Evolutionary conservation across 2,113 vertebrate species (phyloP).

Genomic region (Solenodon paradoxus): DNA sequence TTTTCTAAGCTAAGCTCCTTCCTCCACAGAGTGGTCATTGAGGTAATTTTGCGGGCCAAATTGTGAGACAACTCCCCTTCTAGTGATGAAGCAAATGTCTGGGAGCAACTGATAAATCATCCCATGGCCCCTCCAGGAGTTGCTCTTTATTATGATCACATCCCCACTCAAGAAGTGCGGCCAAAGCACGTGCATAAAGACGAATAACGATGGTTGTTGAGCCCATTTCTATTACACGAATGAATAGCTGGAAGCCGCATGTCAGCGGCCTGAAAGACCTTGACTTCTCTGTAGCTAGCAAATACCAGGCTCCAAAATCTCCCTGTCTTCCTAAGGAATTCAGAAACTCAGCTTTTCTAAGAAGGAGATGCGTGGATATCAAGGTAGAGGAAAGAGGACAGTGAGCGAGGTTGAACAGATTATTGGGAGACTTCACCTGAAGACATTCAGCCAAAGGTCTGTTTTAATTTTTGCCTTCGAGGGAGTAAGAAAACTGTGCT

Average conservation of each 20-base stretch:
- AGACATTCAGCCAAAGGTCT: not conserved
- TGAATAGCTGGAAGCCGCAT: not conserved
- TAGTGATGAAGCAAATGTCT: not conserved
- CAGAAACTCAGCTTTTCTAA: not conserved
- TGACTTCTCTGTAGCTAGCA: not conserved
- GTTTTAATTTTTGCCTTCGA: conserved; percentile 39
- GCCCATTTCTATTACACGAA: not conserved
- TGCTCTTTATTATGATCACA: not conserved
- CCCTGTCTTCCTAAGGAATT: not conserved
- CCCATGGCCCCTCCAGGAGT: not conserved
- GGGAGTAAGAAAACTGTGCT: conserved; percentile 23
- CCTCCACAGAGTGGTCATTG: not conserved
- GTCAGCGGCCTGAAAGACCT: not conserved
- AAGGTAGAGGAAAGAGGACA: not conserved
- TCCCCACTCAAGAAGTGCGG: not conserved
- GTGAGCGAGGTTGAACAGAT: conserved; percentile 15
- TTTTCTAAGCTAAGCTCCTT: not conserved
- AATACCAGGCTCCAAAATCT: not conserved
- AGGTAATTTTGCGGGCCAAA: not conserved
- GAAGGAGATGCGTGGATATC: conserved; percentile 28
- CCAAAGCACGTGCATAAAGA: not conserved
- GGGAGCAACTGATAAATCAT: not conserved
- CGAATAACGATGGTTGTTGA: not conserved
- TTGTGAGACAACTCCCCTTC: not conserved
- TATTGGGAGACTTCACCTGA: not conserved